These are phyloP conservation scores for Brienomyrus longianalis DNA, from an alignment of 2,113 vertebrate species.

Conservation along the genomic window DNA sequence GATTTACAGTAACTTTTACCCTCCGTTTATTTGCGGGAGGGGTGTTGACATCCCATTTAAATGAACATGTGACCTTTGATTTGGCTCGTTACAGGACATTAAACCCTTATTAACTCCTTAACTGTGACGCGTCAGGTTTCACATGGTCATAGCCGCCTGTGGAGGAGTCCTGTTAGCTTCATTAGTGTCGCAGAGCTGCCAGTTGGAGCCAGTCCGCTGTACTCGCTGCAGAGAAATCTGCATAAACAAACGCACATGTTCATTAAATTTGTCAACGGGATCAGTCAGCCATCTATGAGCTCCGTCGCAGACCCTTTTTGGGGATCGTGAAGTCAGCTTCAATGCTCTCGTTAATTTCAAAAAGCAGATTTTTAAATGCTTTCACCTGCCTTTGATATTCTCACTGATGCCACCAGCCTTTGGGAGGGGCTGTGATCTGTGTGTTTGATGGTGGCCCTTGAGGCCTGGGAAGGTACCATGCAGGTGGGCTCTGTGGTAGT, in stretches of 20 bases:
- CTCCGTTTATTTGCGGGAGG: background rate
- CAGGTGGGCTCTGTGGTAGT: background rate
- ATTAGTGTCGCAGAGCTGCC: background rate
- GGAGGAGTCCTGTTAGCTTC: background rate
- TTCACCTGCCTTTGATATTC: background rate
- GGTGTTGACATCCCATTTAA: background rate
- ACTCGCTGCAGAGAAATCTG: background rate
- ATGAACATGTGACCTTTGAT: conserved; percentile 30
- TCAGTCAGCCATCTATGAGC: background rate
- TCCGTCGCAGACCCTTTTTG: background rate
- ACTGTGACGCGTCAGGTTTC: conserved; percentile 23
- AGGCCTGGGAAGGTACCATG: background rate
- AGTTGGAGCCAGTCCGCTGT: background rate
- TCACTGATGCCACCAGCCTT: background rate
- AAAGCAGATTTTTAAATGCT: background rate
- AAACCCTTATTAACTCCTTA: conserved; percentile 35
- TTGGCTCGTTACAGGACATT: conserved; percentile 31
- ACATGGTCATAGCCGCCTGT: conserved; percentile 11
- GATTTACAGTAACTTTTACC: background rate
- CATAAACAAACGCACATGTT: conserved; percentile 3
- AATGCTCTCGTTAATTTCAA: background rate
- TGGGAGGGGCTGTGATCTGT: background rate
- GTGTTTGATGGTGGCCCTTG: background rate
- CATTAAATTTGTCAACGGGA: background rate
- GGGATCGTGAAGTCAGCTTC: background rate